Evolutionary conservation across 1,140 invertebrate species (phyloP).

Genomic region (Calosoma granatense): DNA sequence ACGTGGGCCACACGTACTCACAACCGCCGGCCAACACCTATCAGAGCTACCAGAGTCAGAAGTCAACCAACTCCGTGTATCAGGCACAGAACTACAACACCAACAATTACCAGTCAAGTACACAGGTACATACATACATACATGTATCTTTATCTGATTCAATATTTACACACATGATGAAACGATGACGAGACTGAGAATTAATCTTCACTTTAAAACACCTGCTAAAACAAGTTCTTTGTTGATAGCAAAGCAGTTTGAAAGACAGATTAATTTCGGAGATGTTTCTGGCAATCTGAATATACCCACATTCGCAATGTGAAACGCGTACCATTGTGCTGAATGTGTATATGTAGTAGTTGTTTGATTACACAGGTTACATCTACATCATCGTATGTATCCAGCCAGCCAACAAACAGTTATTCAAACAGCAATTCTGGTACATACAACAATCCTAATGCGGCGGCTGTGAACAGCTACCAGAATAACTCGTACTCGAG

Average conservation of each 20-base stretch:
- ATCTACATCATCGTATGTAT: constrained; percentile 27
- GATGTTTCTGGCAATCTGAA: constrained; percentile 19
- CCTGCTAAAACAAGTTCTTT: constrained; percentile 17
- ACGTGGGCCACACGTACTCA: constrained; percentile 25
- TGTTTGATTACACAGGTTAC: constrained; percentile 24
- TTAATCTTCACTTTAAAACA: not conserved
- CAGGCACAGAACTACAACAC: constrained; percentile 25
- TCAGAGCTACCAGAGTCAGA: constrained; percentile 19
- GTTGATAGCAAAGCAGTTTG: constrained; percentile 1
- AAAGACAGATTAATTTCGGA: constrained; percentile 2
- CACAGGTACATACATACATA: constrained; percentile 20
- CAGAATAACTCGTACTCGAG: constrained; percentile 26
- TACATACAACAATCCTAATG: constrained; percentile 20
- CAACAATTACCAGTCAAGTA: constrained; percentile 22
- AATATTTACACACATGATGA: constrained; percentile 16
- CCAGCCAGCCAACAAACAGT: constrained; percentile 24
- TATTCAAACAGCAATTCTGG: constrained; percentile 27
- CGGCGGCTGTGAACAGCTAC: constrained; percentile 19
- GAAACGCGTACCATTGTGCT: too few relatives aligned
- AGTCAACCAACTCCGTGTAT: constrained; percentile 18
- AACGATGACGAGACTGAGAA: constrained; percentile 21
- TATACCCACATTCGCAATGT: too few relatives aligned
- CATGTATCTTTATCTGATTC: not conserved
- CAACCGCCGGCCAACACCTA: constrained; percentile 25
- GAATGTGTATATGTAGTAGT: too few relatives aligned